phyloP scores from a whole-genome alignment of 2,113 vertebrate genomes.

The Todiramphus saurophagus region DNA sequence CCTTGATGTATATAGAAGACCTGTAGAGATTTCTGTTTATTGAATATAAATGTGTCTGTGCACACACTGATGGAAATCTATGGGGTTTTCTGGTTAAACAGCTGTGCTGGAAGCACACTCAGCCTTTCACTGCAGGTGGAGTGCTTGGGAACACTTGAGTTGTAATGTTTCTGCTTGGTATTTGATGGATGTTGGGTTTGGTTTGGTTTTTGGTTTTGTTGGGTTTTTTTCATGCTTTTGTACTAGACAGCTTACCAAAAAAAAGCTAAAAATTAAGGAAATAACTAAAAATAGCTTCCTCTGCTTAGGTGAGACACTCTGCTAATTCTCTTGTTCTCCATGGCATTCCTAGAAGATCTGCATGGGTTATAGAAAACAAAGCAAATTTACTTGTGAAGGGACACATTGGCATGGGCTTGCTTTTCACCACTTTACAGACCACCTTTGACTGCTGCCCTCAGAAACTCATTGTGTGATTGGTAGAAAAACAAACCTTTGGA shows the following conservation, averaged over 20 bases:
- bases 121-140: neutral
- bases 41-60: neutral
- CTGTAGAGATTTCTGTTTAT: neutral
- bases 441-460: neutral
- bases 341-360: neutral
- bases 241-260: neutral
- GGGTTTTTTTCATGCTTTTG: neutral
- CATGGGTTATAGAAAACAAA: neutral
- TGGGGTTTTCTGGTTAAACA: neutral
- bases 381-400: neutral
- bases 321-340: neutral
- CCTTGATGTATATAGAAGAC: neutral
- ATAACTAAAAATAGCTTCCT: neutral
- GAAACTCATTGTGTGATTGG: neutral
- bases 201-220: neutral
- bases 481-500: neutral
- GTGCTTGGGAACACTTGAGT: neutral
- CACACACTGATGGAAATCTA: rapidly evolving
- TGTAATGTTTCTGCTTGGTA: neutral
- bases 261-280: neutral
- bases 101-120: neutral
- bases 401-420: neutral
- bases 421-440: neutral
- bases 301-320: neutral
- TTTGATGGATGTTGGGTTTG: neutral